Percentiles rank a stretch among this genome's conserved stretches.
Conservation (phyloP, 2,888 invertebrate species). For the Synergus gifuensis region DNA sequence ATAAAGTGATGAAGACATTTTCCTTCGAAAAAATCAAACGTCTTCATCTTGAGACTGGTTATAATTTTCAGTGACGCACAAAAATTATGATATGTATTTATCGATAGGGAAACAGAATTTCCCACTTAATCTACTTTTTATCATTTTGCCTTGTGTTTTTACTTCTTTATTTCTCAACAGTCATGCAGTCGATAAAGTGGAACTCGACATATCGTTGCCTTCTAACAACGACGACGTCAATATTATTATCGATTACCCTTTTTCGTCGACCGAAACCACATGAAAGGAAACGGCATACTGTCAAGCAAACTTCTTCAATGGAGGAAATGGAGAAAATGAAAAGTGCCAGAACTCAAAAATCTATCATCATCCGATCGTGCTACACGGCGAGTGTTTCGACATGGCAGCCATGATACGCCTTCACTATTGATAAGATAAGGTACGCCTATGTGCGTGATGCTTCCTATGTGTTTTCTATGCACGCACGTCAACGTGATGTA, state of each 20-base stretch:
- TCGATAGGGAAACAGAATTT: neutral
- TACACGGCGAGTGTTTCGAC: neutral
- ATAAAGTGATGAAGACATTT: too few relatives aligned
- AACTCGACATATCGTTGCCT: neutral
- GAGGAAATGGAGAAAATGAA: neutral
- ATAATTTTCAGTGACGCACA: too few relatives aligned
- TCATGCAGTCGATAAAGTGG: neutral
- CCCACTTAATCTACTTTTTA: neutral
- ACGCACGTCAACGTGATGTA: neutral
- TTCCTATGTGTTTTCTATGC: neutral
- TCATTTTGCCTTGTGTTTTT: neutral
- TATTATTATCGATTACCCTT: neutral
- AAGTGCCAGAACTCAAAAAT: neutral
- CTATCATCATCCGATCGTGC: neutral
- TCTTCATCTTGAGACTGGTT: too few relatives aligned
- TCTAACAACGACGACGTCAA: slow-evolving; percentile 1
- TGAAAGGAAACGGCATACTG: neutral
- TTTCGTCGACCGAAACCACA: neutral
- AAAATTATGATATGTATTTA: neutral
- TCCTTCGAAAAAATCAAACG: too few relatives aligned
- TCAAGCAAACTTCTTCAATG: neutral
- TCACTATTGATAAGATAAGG: slow-evolving; percentile 3
- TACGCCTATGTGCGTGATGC: slow-evolving; percentile 3
- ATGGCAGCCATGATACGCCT: neutral
- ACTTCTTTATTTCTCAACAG: neutral